Percentiles rank a stretch among this genome's conserved stretches.
Evolutionary conservation across 30 jellyfish, hydroid and myxozoan species (phyloP).

Genomic region (Sanderia malayensis): DNA sequence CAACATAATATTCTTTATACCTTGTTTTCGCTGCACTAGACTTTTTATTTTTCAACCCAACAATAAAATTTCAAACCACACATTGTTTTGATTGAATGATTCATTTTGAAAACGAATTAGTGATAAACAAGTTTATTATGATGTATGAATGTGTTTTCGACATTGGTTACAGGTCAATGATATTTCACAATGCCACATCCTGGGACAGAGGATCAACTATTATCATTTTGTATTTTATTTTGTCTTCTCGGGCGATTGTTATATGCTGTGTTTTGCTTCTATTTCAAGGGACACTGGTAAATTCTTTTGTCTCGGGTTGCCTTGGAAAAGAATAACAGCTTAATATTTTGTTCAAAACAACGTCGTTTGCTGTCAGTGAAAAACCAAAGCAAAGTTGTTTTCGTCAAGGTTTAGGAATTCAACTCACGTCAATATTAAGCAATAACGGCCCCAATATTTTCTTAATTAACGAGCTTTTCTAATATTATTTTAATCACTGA

Average conservation of each 20-base stretch:
- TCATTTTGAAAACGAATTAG: neutral
- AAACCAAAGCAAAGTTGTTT: no score
- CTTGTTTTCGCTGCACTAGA: no score
- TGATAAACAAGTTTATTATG: constrained; percentile 5
- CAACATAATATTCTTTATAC: no score
- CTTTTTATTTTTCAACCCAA: no score
- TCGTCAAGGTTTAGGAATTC: no score
- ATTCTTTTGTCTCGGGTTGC: neutral
- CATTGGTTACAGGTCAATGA: constrained; percentile 2
- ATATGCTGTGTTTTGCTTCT: no score
- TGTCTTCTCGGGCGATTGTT: neutral
- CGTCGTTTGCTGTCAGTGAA: no score
- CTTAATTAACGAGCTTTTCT: no score
- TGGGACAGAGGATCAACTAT: neutral
- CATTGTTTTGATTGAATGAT: neutral
- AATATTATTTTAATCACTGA: no score
- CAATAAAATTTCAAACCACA: neutral
- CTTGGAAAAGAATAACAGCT: constrained; percentile 5
- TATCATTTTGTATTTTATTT: neutral
- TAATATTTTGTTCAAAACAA: constrained; percentile 17
- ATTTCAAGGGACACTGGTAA: neutral
- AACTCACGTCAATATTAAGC: no score
- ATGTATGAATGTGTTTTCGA: neutral
- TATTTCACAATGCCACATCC: neutral
- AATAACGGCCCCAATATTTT: no score